These are phyloP conservation scores for Myotis daubentonii DNA, from an alignment of 2,797 vertebrate genomes.

Conservation along the genomic window DNA sequence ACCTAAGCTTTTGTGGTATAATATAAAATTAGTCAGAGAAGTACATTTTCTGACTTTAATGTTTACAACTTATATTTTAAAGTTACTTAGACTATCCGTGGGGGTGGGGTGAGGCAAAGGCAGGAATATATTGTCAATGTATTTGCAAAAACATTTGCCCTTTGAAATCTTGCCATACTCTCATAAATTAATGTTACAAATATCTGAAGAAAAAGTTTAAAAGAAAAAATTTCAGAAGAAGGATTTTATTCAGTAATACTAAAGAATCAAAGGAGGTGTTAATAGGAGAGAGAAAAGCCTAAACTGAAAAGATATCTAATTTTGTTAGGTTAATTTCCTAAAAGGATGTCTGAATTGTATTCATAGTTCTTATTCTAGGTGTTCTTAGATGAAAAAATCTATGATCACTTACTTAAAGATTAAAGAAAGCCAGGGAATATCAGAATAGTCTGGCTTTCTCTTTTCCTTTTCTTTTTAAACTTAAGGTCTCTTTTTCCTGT, in stretches of 20 bases:
- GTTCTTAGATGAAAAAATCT: neutral
- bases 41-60: too few species aligned
- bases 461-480: too few species aligned
- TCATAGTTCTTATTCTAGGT: neutral
- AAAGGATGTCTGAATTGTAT: neutral
- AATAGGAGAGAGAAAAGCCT: neutral
- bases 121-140: too few species aligned
- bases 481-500: too few species aligned
- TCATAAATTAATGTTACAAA: neutral
- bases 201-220: neutral
- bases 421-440: too few species aligned
- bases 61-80: neutral
- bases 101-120: too few species aligned
- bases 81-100: neutral
- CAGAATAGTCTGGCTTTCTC: too few species aligned
- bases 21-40: too few species aligned
- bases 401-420: too few species aligned
- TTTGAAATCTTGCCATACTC: neutral
- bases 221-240: too few species aligned
- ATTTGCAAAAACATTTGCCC: neutral
- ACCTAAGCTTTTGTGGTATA: too few species aligned
- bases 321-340: neutral
- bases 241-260: neutral
- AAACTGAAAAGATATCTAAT: neutral
- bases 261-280: neutral